Base-by-base conservation (phyloP, 1,140 invertebrate genomes). In the Arctopsyche grandis region DNA sequence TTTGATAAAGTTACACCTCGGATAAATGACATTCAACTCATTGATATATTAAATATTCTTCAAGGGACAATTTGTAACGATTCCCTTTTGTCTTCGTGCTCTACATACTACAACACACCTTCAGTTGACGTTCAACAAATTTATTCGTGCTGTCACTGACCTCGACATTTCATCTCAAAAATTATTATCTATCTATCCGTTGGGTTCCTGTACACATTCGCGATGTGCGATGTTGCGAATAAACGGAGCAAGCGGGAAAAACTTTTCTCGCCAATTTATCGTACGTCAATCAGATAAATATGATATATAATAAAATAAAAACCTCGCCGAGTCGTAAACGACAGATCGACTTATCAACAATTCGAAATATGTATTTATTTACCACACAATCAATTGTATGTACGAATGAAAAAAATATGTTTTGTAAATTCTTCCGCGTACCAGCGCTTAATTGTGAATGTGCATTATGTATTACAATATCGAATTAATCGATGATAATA, bases 71-170 rank as follows among this genome's bases (percentile, higher is more conserved):
- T 38, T 38, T 38, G 29, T 7, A 7, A n/a, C n/a, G n/a, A n/a
- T n/a, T n/a, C n/a, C 7, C 29, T 38, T 38, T 38, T 38, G 29
- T 38, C 29, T 38, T 38, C 29, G 29, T 7, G 29, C 29, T 38
- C 29, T 38, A 7, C 7, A 38, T n/a, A n/a, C n/a, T n/a, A n/a
- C n/a, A n/a, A n/a, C n/a, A n/a, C 1, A 38, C 29, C 29, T 38
- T 38, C 29, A 38, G 29, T 38, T 38, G 29, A 38, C 1, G 48
- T 52, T 16, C 3, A 12, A 12, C 48, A 14, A 69, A 69, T 69
- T 38, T 69, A 38, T 69, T 38, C 66, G 43, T 24, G 9, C 46
- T 71, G 69, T 71, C 38, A 71, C 21, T 46, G 69, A 71, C 69
- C 69, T 71, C 69, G 69, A 46, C 69, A 71, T 71, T 71, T 71